These are phyloP conservation scores for Drosophila obscura DNA, from an alignment of 1,140 invertebrate species.

Conservation along the genomic window DNA sequence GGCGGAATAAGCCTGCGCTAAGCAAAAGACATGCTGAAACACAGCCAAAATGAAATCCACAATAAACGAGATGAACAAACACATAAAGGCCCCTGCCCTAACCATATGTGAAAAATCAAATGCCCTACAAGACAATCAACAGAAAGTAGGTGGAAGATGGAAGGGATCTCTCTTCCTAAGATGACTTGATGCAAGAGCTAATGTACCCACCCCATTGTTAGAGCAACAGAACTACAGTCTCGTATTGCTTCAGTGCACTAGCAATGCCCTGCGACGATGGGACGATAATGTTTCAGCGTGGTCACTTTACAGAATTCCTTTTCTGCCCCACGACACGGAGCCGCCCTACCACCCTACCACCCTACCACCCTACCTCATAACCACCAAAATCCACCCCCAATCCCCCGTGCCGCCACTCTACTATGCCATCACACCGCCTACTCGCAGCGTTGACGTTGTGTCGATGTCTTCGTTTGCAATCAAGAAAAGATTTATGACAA, in stretches of 20 bases:
- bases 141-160: neutral
- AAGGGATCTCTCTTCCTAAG: neutral
- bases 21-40: constrained; percentile 78
- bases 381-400: constrained; percentile 10
- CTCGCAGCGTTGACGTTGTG: constrained; percentile 40
- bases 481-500: constrained; percentile 80
- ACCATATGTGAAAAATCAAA: neutral
- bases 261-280: constrained; percentile 27
- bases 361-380: too few species aligned
- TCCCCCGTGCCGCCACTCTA: constrained; percentile 12
- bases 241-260: constrained; percentile 10
- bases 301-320: constrained; percentile 63
- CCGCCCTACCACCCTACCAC: too few species aligned
- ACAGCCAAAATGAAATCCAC: constrained; percentile 77
- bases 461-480: constrained; percentile 79
- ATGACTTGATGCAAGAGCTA: neutral
- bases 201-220: neutral
- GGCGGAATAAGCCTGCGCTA: constrained; percentile 80
- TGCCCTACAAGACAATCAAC: constrained; percentile 5
- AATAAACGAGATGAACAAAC: constrained; percentile 79
- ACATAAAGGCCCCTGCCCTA: constrained; percentile 8
- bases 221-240: constrained; percentile 51
- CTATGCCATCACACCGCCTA: neutral
- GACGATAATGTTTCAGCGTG: constrained; percentile 66
- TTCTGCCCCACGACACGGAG: constrained; percentile 49